These are phyloP conservation scores for Xestia c-nigrum DNA, from an alignment of 2,888 invertebrate genomes.

Conservation along the genomic window DNA sequence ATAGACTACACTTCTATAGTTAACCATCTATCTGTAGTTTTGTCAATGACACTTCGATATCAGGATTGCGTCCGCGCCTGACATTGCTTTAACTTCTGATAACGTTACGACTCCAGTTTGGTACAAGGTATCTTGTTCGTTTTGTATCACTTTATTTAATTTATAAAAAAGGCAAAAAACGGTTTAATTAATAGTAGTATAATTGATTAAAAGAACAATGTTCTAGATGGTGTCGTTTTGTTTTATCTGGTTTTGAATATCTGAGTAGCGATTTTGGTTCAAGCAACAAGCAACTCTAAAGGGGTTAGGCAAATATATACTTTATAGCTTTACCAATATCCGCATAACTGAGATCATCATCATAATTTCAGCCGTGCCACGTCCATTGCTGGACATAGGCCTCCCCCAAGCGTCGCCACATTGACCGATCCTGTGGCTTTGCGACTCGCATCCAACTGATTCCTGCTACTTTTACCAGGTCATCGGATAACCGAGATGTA, in stretches of 20 bases:
- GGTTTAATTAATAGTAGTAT: slow-evolving; percentile 3
- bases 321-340: no score
- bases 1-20: background rate
- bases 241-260: background rate
- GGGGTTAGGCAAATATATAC: no score
- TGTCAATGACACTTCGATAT: slow-evolving; percentile 47
- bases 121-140: slow-evolving; percentile 26
- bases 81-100: slow-evolving; percentile 65
- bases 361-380: no score
- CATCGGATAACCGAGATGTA: no score
- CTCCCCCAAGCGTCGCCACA: no score
- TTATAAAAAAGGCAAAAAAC: slow-evolving; percentile 9
- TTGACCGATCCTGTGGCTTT: no score
- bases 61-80: slow-evolving; percentile 42
- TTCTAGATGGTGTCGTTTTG: background rate
- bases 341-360: no score
- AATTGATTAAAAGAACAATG: slow-evolving; percentile 17
- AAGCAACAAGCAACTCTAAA: background rate
- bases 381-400: no score
- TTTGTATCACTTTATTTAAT: slow-evolving; percentile 35
- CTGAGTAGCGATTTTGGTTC: background rate
- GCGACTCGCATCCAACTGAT: no score
- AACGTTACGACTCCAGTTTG: slow-evolving; percentile 34
- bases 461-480: no score
- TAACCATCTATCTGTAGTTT: slow-evolving; percentile 18